phyloP scores from a whole-genome alignment of 2,113 vertebrate genomes.

The Xiphorhynchus elegans region DNA sequence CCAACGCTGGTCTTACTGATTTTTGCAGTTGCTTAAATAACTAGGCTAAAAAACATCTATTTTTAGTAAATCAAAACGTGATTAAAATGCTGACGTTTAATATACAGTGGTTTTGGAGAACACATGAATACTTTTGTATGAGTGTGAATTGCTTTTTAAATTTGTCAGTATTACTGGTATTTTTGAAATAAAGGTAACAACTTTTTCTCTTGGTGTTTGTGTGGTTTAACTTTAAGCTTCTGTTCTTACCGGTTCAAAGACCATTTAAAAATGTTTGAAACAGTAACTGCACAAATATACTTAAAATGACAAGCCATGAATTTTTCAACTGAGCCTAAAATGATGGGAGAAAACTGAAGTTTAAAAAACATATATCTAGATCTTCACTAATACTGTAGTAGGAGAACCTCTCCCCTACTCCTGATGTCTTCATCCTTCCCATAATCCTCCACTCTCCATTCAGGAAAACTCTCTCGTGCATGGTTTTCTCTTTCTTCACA shows the following conservation, averaged over 20 bases:
- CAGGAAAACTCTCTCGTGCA: accelerated
- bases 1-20: constrained; percentile 49
- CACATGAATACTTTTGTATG: constrained; percentile 78
- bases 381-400: background rate
- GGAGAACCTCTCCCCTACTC: background rate
- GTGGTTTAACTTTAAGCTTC: background rate
- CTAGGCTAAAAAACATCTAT: constrained; percentile 76
- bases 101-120: constrained; percentile 71
- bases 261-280: background rate
- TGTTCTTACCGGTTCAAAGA: background rate
- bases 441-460: background rate
- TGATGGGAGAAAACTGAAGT: background rate
- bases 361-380: background rate
- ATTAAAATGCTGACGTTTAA: constrained; percentile 72
- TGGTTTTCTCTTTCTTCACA: background rate
- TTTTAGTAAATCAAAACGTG: constrained; percentile 72
- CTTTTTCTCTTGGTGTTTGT: constrained; percentile 53
- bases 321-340: background rate
- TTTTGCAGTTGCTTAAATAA: constrained; percentile 80
- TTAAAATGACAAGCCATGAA: background rate
- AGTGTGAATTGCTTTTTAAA: constrained; percentile 77
- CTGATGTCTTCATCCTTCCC: background rate
- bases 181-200: constrained; percentile 83
- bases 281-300: background rate
- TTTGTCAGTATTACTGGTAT: constrained; percentile 83